Conservation (phyloP, 2,888 invertebrate species). For the Lepidochrysops patricia region DNA sequence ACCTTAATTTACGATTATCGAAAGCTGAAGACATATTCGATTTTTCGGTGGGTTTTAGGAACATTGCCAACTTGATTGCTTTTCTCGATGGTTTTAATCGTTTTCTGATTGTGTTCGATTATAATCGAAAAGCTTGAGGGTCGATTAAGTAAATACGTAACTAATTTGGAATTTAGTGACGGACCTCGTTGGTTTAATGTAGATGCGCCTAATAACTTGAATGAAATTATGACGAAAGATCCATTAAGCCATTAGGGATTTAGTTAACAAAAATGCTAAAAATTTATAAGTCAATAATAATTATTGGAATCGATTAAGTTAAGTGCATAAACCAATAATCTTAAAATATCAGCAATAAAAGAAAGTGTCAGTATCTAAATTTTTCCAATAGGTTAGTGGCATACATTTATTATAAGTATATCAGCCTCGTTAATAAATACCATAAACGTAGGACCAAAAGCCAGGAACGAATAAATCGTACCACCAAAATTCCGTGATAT, state of each 20-base stretch:
- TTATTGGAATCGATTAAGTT: background rate
- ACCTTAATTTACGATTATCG: conserved; percentile 67
- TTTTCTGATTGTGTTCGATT: conserved; percentile 26
- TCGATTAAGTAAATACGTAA: conserved; percentile 1
- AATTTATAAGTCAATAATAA: background rate
- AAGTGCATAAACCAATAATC: too few species aligned
- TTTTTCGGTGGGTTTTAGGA: conserved; percentile 31
- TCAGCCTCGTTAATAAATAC: too few species aligned
- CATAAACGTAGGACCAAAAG: background rate
- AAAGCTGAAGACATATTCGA: conserved; percentile 49
- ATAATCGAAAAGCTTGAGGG: conserved; percentile 37
- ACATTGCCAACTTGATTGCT: conserved; percentile 18
- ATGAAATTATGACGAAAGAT: background rate
- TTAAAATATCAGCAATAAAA: too few species aligned
- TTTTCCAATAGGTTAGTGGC: too few species aligned
- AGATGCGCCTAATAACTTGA: background rate
- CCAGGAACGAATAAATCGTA: background rate
- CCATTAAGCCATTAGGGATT: background rate
- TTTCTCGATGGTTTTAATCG: conserved; percentile 15
- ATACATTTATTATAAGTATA: too few species aligned
- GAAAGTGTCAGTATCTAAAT: too few species aligned
- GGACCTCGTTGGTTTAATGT: background rate
- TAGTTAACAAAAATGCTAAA: background rate
- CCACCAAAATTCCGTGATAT: background rate
- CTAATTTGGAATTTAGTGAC: conserved; percentile 9